Base-by-base conservation (phyloP, 2,113 vertebrate species). In the Setophaga coronata region DNA sequence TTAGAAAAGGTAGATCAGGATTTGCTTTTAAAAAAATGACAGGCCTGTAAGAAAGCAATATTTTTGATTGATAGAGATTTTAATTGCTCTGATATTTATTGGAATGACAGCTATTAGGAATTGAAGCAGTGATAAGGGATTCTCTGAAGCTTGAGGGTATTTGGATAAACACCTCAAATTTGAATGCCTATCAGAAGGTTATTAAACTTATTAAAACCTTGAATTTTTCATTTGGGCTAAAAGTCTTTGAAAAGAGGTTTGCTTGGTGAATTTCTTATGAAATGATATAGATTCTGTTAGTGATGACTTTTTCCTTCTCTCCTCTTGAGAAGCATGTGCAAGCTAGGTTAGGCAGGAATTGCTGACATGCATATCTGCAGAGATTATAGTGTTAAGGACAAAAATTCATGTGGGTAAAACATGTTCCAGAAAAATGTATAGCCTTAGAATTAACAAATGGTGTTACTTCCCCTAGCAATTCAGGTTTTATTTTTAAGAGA, bases 1-100 rank as follows among this genome's bases (percentile, higher is more conserved):
- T 93, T 97, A 97, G 96, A 98, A 98, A 98, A 97, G 97, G 97
- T 97, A 98, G 91, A 97, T 98, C 95, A 96, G 95, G 81, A 96
- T 97, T 98, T 98, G 97, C 97, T 98, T 98, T 97, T 95, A 85
- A 95, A 97, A 98, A 97, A 95, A 97, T 95, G 95, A 96, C 80
- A 89, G 93, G 93, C 90, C 94, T 92, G 84, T 60, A 84, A 92
- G 96, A 91, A 96, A 90, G 93, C 89, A 94, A 92, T 96, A 96
- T 87, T 72, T 96, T 93, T 95, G 96, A 96, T 40, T 82, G 88
- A 51, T 78, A 83, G 76, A 91, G 87, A 92, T 94, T 95, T 82
- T 85, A 79, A 93, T 91, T 93, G 97, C 84, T 97, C 77, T 94
- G 85, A 80, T 95, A 96, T 96, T 97, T 96, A 96, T 91, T 92